Percentiles rank a stretch among this genome's conserved stretches.
Conservation (phyloP, 2,797 vertebrate genomes). For the Neosalanx taihuensis region DNA sequence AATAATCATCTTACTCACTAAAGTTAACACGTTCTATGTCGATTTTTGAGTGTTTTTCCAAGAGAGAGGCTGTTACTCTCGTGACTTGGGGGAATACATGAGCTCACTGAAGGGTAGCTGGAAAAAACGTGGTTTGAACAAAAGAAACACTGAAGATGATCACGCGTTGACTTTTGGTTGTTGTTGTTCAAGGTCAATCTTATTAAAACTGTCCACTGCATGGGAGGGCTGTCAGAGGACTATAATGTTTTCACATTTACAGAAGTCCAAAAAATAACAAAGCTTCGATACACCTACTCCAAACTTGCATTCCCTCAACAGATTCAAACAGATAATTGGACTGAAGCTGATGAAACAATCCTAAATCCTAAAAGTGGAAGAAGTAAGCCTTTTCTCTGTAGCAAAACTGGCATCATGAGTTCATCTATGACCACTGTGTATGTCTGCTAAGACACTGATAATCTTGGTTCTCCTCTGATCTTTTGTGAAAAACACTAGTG, state of each 20-base stretch:
- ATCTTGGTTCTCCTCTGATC: background rate
- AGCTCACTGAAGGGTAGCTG: background rate
- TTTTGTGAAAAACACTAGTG: background rate
- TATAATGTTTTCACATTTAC: conserved; percentile 28
- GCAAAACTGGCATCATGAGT: too few relatives aligned
- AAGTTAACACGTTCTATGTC: background rate
- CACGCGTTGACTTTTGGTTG: background rate
- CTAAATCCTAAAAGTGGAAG: background rate
- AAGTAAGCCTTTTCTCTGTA: background rate
- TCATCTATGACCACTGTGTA: background rate
- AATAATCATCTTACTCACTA: background rate
- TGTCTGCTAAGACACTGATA: background rate
- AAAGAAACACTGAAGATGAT: background rate
- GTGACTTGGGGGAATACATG: too few relatives aligned
- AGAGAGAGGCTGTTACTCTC: too few relatives aligned
- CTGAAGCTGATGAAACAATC: conserved; percentile 19
- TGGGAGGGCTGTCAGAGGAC: too few relatives aligned
- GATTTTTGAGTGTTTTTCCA: background rate
- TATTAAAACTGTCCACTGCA: background rate
- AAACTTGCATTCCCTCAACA: conserved; percentile 19
- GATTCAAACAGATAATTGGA: conserved; percentile 38
- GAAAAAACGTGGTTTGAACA: background rate
- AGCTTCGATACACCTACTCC: conserved; percentile 30
- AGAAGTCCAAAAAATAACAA: conserved; percentile 61
- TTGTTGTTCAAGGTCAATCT: background rate